phyloP scores from a whole-genome alignment of 2,888 invertebrate species.

The Drosophila nr. fundita region DNA sequence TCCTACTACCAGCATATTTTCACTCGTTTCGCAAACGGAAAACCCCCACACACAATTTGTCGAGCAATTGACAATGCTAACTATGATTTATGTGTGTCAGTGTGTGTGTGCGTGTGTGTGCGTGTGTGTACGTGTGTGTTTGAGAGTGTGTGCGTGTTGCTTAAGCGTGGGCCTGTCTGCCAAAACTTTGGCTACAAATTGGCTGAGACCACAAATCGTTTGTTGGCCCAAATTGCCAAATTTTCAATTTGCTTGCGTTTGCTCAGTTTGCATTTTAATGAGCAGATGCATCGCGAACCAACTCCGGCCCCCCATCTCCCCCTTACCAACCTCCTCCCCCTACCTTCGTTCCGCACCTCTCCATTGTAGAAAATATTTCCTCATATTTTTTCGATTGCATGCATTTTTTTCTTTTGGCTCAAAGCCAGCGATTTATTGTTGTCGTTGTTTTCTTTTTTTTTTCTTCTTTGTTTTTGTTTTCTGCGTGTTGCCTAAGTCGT shows the following conservation, averaged over 20 bases:
- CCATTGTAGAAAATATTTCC: conserved; percentile 43
- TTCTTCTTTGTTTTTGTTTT: not conserved
- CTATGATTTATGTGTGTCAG: conserved; percentile 58
- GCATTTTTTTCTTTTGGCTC: conserved; percentile 39
- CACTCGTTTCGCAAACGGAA: conserved; percentile 9
- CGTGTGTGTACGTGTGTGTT: not conserved
- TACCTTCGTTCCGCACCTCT: not conserved
- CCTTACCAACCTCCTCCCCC: not conserved
- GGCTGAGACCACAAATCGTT: conserved; percentile 56
- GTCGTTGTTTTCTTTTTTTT: not conserved
- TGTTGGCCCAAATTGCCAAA: conserved; percentile 65
- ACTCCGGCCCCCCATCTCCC: no score
- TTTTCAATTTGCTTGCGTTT: conserved; percentile 52
- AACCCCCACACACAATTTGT: conserved; percentile 12
- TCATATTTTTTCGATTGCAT: conserved; percentile 44
- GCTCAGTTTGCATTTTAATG: conserved; percentile 59
- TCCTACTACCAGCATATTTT: not conserved
- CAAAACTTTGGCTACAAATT: conserved; percentile 31
- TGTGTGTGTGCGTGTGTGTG: conserved; percentile 7
- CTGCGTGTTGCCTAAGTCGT: conserved; percentile 34
- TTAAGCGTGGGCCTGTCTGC: conserved; percentile 13
- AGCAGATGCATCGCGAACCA: conserved; percentile 22
- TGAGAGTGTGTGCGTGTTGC: not conserved
- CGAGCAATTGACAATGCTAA: conserved; percentile 58
- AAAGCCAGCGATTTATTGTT: conserved; percentile 31